Conservation (phyloP, 2,888 invertebrate genomes). For the Trissolcus japonicus region DNA sequence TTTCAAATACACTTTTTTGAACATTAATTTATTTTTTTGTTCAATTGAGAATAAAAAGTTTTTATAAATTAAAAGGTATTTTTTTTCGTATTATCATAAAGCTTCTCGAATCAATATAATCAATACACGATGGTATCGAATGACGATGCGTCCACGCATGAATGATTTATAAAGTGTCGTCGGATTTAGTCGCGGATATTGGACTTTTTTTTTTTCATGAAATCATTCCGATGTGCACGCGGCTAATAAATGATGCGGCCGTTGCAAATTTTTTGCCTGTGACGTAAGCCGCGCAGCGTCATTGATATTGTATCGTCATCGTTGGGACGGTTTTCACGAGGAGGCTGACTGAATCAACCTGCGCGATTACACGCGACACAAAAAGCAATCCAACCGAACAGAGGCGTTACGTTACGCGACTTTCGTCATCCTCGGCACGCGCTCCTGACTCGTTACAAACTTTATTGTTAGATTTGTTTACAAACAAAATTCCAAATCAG, state of each 20-base stretch:
- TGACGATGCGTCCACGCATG: not conserved
- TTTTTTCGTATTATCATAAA: no score
- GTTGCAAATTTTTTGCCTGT: constrained; percentile 18
- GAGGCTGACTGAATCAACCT: constrained; percentile 22
- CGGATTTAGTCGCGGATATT: constrained; percentile 14
- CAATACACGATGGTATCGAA: constrained; percentile 4
- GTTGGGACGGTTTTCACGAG: constrained; percentile 16
- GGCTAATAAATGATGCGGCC: constrained; percentile 8
- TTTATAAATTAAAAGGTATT: not conserved
- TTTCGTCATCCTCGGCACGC: constrained; percentile 42
- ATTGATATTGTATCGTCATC: constrained; percentile 36
- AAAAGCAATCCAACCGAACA: constrained; percentile 24
- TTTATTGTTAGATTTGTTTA: constrained; percentile 5
- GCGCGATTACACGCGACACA: constrained; percentile 23
- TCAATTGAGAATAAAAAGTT: not conserved
- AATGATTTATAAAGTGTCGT: constrained; percentile 15
- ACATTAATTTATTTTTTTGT: no score
- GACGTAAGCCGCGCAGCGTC: constrained; percentile 29
- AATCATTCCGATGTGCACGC: constrained; percentile 7
- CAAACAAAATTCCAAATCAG: no score
- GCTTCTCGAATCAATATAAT: not conserved
- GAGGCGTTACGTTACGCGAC: constrained; percentile 24
- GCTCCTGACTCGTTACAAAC: constrained; percentile 12
- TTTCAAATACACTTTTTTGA: no score
- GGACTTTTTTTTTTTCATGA: constrained; percentile 22